These are phyloP conservation scores for Trichoplusia ni DNA, from an alignment of 1,140 invertebrate genomes.

Conservation along the genomic window DNA sequence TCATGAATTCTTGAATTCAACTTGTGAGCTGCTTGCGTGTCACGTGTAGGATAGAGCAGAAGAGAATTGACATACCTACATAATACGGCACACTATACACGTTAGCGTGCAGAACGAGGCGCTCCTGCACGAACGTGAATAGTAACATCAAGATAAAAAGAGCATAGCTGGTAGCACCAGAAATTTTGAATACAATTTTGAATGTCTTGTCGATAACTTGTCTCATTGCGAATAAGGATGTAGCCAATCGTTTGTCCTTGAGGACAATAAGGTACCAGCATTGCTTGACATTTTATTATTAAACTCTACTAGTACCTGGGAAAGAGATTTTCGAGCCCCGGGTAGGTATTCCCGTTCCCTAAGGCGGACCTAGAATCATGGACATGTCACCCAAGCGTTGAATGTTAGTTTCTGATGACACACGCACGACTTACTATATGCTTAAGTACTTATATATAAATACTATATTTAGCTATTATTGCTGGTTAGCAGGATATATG, in stretches of 20 bases:
- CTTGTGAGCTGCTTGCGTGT: neutral
- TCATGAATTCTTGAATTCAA: neutral
- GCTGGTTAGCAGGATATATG: neutral
- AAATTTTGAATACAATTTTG: neutral
- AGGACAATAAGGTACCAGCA: constrained; percentile 28
- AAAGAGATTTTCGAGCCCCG: constrained; percentile 35
- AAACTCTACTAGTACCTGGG: constrained; percentile 36
- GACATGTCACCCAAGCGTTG: constrained; percentile 24
- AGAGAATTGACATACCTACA: neutral
- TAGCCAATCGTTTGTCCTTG: too few relatives aligned
- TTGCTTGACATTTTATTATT: constrained; percentile 18
- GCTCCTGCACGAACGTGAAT: neutral
- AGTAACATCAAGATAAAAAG: neutral
- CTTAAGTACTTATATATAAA: neutral
- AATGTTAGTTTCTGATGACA: neutral
- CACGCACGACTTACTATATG: neutral
- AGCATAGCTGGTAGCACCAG: constrained; percentile 33
- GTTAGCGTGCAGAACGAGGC: neutral
- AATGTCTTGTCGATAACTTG: neutral
- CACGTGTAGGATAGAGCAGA: too few relatives aligned
- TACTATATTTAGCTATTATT: neutral
- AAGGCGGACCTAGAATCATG: constrained; percentile 45
- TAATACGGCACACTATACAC: neutral
- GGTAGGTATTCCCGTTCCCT: constrained; percentile 40
- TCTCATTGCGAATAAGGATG: neutral